Conservation (phyloP, 1,140 invertebrate genomes). For the Ectropis grisescens region DNA sequence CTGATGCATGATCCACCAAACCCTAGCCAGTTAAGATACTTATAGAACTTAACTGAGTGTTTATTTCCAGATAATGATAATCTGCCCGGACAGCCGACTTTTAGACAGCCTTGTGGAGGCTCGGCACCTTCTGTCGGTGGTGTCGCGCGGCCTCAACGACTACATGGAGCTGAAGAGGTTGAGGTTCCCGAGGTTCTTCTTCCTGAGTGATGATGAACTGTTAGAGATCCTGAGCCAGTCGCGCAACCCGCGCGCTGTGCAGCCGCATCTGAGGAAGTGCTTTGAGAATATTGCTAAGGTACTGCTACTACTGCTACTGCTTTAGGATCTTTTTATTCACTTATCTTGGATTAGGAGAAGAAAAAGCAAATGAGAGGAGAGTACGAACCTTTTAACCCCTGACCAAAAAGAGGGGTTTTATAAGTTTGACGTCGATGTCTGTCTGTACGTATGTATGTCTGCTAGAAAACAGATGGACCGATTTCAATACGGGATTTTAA, state of each 20-base stretch:
- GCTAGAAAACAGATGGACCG: too few relatives aligned
- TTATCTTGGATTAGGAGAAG: too few relatives aligned
- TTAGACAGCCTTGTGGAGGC: conserved; percentile 79
- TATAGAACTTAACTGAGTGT: too few relatives aligned
- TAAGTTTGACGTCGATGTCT: too few relatives aligned
- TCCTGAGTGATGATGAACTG: conserved; percentile 84
- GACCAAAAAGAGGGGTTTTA: too few relatives aligned
- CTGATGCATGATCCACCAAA: too few relatives aligned
- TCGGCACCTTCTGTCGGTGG: conserved; percentile 75
- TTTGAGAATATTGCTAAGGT: conserved; percentile 84
- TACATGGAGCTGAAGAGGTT: conserved; percentile 82
- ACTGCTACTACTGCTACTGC: neutral
- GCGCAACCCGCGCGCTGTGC: conserved; percentile 80
- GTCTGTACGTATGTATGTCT: too few relatives aligned
- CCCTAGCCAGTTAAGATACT: too few relatives aligned
- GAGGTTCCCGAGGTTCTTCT: conserved; percentile 82
- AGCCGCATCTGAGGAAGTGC: conserved; percentile 84
- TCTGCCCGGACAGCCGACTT: conserved; percentile 73
- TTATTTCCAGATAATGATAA: conserved; percentile 69
- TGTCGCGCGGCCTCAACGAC: conserved; percentile 80
- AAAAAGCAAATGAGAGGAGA: too few relatives aligned
- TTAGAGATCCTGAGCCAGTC: conserved; percentile 83
- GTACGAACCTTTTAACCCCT: too few relatives aligned
- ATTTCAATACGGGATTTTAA: too few relatives aligned
- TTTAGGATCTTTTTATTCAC: too few relatives aligned